Evolutionary conservation across 2,888 invertebrate genomes (phyloP), one percentile per base, ranked within the genome.

Genomic region (Tenthredo notha): DNA sequence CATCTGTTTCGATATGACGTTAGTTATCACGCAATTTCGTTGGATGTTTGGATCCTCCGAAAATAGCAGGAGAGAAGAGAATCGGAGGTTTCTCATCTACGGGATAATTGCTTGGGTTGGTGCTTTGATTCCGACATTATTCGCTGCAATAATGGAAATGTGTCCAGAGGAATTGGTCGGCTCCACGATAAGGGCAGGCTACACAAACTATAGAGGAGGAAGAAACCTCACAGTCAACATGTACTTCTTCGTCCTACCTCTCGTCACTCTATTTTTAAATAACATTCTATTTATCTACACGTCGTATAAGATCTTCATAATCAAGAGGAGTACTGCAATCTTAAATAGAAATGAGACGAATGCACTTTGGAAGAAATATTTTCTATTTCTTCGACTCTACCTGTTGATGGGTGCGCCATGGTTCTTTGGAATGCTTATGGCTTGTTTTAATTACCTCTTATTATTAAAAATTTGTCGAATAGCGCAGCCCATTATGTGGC

Each of bases 331-430:
- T 54, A 90, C 90, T 1, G 86, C 90, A 84, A 88, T 91, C 0
- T 89, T 88, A 1, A 89, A 88, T 21, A 86, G 85, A 4, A 89
- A 88, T 84, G 89, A 89, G 12, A 86, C 86, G 0, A 89, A 87
- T 65, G 70, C 86, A 2, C 29, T 91, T 54, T 86, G 84, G 72
- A 90, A 90, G 65, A 91, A 89, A 21, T 92, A 91, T 84, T 87
- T 90, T 80, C 80, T 91, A 0, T 91, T 91, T 74, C 54, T 91
- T 37, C 88, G 88, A 67, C 86, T 91, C 15, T 91, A 91, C 74
- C 84, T 91, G 3, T 84, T 91, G 67, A 91, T 91, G 91, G 91
- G 91, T 0, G 89, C 91, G 1, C 91, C 91, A 0, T 91, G 91
- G 91, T 91, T 91, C 67, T 90, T 89, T 47, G 90, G 90, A 7